Evolutionary conservation across 2,797 vertebrate species (phyloP), one percentile per base, ranked within the genome.

Genomic region (Busarellus nigricollis): DNA sequence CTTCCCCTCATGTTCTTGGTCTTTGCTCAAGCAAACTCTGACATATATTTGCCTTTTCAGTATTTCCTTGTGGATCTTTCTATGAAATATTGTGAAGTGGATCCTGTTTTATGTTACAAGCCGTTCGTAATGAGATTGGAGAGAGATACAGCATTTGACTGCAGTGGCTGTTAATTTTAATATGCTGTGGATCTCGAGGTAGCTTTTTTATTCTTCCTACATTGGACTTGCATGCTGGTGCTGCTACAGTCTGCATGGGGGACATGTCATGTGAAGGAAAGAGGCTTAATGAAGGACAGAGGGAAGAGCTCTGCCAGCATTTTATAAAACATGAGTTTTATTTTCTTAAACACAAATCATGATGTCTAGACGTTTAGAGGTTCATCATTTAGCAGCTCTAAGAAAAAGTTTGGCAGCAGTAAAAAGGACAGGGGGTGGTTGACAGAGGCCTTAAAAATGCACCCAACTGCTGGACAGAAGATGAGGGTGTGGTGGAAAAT

Each of bases 81-180:
- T 66, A 25, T 94, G 89, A 95, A 96, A 95, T 96, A 93, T 13
- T 52, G 89, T 91, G 87, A 89, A 93, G 90, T 92, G 89, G 83
- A 97, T 97, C 90, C 95, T 97, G 95, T 88, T 97, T 98, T 94
- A 91, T 96, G 92, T 96, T 95, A 87, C 96, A 97, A 96, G 94
- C 88, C 58, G 55, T 97, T 96, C 1, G 4, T 96, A 97, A 97
- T 97, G 95, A 97, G 94, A 96, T 95, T 97, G 97, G 95, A 97
- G 95, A 97, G 96, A 96, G 97, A 97, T 95, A 97, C 96, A 97
- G 96, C 37, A 15, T 98, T 97, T 98, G 97, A 95, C 97, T 97
- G 95, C 92, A 94, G 96, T 66, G 95, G 97, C 96, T 96, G 93
- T 95, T 96, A 96, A 93, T 96, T 96, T 95, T 95, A 97, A 97